Evolutionary conservation across 1,140 invertebrate species (phyloP).

Genomic region (Drosophila busckii): DNA sequence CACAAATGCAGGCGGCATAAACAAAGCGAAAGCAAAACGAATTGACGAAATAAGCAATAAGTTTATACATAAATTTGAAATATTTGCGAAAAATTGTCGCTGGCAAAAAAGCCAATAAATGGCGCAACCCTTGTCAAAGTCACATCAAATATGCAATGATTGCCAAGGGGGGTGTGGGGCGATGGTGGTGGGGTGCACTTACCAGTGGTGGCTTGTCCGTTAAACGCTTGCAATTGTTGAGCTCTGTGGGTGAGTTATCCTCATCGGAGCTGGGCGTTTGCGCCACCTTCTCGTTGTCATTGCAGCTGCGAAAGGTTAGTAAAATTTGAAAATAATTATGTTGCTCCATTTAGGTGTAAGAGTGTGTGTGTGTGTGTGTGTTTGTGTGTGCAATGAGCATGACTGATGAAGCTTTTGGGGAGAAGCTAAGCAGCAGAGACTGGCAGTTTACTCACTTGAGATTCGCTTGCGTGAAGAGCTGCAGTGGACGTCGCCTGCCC

Average conservation of each 20-base stretch:
- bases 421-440: background rate
- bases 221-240: conserved; percentile 89
- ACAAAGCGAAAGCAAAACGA: conserved; percentile 22
- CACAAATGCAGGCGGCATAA: conserved; percentile 37
- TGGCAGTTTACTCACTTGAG: conserved; percentile 61
- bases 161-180: background rate
- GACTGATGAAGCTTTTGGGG: conserved; percentile 40
- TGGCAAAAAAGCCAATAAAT: conserved; percentile 63
- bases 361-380: conserved; percentile 3
- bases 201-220: conserved; percentile 89
- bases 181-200: conserved; percentile 64
- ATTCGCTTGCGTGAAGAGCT: conserved; percentile 66
- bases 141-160: conserved; percentile 42
- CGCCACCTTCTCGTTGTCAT: conserved; percentile 72
- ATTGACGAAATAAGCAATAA: background rate
- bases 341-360: conserved; percentile 3
- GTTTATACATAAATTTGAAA: conserved; percentile 34
- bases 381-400: conserved; percentile 43
- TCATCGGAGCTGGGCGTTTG: conserved; percentile 88
- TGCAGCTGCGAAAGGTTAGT: conserved; percentile 45
- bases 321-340: background rate
- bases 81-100: conserved; percentile 27
- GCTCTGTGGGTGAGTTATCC: conserved; percentile 91
- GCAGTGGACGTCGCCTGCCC: conserved; percentile 60
- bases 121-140: conserved; percentile 64